Evolutionary conservation across 2,797 vertebrate species (phyloP), one percentile per base, ranked within the genome.

Genomic region (Crenuchus spilurus): DNA sequence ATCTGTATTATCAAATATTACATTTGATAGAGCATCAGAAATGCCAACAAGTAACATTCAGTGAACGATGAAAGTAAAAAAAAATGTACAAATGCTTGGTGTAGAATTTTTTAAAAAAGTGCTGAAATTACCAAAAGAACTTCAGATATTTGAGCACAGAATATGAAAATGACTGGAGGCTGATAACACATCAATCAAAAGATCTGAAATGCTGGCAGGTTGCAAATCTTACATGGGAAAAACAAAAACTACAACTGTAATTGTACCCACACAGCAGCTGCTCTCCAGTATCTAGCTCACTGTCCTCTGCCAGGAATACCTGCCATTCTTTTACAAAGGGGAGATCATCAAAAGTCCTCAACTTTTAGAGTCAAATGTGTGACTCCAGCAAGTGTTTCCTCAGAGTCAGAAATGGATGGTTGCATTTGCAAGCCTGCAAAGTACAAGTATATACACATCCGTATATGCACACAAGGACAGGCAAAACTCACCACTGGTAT

Each of bases 291-390:
- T 31, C 51, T 2, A 55, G n/a, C n/a, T 76, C 49, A 16, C 44
- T 3, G 9, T n/a, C 18, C 10, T 80, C 65, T 39, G 30, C 46
- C 24, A 79, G 39, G 46, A 44, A 66, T 44, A 52, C 24, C 26
- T 39, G 48, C 28, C 46, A 76, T 62, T 68, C 76, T 30, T 54
- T 72, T 22, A 79, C 70, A 75, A 79, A 87, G 48, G 83, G 62
- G 18, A 84, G 24, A 1, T n/a, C 1, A 2, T 86, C 82, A 51
- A 0, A 39, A 4, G 0, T 88, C 81, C 2, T 48, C 71, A n/a
- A 88, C 24, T 4, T 78, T 74, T 37, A 92, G 82, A 49, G 70
- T 82, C 33, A 87, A 84, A 42, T 87, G 89, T 60, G 79, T 87
- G 16, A 82, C 74, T 24, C 41, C 64, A 1, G 76, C 77, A 3